Base-by-base conservation (phyloP, 2,888 invertebrate species). In the Cephus nigrinus region DNA sequence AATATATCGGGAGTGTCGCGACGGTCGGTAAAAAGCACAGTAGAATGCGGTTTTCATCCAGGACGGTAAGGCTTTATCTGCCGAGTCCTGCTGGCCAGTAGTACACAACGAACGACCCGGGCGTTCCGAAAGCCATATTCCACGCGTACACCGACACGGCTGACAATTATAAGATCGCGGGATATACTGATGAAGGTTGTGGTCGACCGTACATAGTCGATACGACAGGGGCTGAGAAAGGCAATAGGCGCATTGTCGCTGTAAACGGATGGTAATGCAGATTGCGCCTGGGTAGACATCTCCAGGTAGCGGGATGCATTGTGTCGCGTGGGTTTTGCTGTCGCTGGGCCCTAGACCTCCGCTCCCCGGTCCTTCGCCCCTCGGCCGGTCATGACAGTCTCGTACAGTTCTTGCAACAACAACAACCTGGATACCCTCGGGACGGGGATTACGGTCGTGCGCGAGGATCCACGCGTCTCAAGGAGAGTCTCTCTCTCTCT, bases 211-310 rank as follows among this genome's bases (percentile, higher is more conserved):
- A 55, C 55, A 55, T 15, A 9, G 55, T 55, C 55, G 71, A 71
- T 71, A 71, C 71, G 31, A 33, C 23, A 71, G 71, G 30, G 31
- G 31, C 12, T 71, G 31, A 33, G 71, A 71, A 71, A 71, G 30
- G 71, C 71, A 33, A 12, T 33, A 30, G 30, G 23, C 71, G 55
- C 55, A 55, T 55, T 55, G 55, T 31, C 71, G 71, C 71, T 31
- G 71, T 71, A 32, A 71, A 80, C 82, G 80, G 85, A 86, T 80
- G 87, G 85, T 85, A 87, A 87, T 85, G 86, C 86, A 87, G 87
- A 88, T 86, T 85, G 84, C 82, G 40, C 74, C 72, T 12, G 74
- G 76, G 74, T 55, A 73, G 69, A 77, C 71, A 71, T 71, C 71
- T 71, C 33, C 33, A 33, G 33, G 30, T 71, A 71, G 31, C 30